A percentile compares a stretch with the other conserved stretches of the same genome.
Evolutionary conservation across 1,140 invertebrate genomes (phyloP).

Genomic region (Bombus impatiens): DNA sequence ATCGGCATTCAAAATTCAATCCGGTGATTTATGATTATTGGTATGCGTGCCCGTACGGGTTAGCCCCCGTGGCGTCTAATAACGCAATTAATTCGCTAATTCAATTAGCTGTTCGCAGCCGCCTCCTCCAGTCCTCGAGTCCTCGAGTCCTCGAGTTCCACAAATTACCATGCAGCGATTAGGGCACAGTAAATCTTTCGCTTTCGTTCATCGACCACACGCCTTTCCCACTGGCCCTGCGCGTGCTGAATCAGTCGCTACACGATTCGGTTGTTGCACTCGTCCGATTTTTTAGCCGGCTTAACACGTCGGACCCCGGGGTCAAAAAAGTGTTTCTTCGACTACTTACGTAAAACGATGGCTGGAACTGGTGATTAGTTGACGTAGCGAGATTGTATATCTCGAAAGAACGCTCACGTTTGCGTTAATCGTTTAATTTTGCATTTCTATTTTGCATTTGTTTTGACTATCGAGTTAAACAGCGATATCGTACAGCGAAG

Average conservation of each 20-base stretch:
- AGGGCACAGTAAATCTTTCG: constrained; percentile 54
- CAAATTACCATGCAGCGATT: constrained; percentile 58
- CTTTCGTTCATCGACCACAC: constrained; percentile 21
- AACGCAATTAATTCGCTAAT: constrained; percentile 71
- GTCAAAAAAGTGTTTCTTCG: too few relatives aligned
- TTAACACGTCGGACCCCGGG: background rate
- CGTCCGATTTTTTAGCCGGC: too few relatives aligned
- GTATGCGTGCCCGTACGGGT: constrained; percentile 4
- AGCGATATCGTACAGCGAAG: too few relatives aligned
- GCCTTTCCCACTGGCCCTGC: background rate
- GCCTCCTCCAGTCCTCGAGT: constrained; percentile 1
- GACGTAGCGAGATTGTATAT: too few relatives aligned
- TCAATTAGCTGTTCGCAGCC: constrained; percentile 58
- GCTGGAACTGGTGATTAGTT: too few relatives aligned
- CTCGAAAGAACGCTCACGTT: too few relatives aligned
- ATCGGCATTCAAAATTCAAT: constrained; percentile 61
- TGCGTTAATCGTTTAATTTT: too few relatives aligned
- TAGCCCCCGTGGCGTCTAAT: constrained; percentile 42
- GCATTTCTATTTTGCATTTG: too few relatives aligned
- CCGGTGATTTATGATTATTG: constrained; percentile 66
- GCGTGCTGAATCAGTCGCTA: background rate
- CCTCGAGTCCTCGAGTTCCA: constrained; percentile 25
- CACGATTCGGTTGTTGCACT: background rate
- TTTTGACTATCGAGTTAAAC: too few relatives aligned
- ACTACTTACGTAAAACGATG: too few relatives aligned